A percentile compares a stretch with the other conserved stretches of the same genome.
Conservation (phyloP, 2,113 vertebrate genomes). For the Anguilla rostrata region DNA sequence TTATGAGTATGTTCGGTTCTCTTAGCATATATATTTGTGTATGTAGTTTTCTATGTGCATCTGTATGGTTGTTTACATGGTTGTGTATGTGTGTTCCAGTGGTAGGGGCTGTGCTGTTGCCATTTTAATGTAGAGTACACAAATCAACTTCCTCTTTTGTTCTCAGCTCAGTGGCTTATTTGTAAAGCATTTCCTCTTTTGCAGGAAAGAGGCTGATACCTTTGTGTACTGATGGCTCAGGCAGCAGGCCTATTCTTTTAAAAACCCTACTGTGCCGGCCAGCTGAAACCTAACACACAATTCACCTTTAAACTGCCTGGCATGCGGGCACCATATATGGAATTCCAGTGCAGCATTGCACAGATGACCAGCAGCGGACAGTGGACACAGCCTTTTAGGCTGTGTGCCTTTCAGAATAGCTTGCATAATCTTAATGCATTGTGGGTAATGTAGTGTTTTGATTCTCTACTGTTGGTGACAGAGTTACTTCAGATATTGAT, state of each 20-base stretch:
- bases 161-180: neutral
- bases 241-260: neutral
- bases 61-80: neutral
- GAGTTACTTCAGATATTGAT: neutral
- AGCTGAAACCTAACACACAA: neutral
- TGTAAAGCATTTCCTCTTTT: neutral
- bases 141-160: neutral
- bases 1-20: neutral
- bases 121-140: neutral
- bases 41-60: neutral
- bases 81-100: neutral
- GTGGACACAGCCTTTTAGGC: neutral
- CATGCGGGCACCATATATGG: neutral
- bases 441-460: neutral
- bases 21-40: neutral
- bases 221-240: neutral
- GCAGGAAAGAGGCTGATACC: neutral
- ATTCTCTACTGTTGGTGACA: neutral
- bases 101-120: neutral
- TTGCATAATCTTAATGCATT: neutral
- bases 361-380: neutral
- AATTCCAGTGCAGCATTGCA: neutral
- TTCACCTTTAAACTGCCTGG: slow-evolving; percentile 7
- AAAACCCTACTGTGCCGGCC: neutral
- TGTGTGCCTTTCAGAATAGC: neutral